Percentiles rank a stretch among this genome's conserved stretches.
Conservation (phyloP, 2,113 vertebrate genomes). For the Mormyrus iriodes region DNA sequence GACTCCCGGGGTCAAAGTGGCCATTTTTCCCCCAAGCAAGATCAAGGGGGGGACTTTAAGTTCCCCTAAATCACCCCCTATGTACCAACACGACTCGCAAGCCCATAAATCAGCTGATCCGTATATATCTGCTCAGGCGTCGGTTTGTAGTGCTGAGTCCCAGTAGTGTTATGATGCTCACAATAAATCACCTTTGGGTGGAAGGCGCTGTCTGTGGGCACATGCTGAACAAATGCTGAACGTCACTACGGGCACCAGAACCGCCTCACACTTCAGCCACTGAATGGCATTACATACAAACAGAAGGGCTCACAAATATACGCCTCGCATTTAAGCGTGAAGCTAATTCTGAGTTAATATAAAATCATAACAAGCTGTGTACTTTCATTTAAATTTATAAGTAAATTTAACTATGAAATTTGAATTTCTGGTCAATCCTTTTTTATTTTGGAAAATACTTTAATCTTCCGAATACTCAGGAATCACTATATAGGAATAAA, state of each 20-base stretch:
- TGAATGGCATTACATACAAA: neutral
- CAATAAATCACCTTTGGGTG: constrained; percentile 47
- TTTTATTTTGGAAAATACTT: neutral
- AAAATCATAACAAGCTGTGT: neutral
- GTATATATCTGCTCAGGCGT: constrained; percentile 49
- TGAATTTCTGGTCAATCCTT: neutral
- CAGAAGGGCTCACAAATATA: neutral
- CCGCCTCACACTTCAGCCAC: neutral
- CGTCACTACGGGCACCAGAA: neutral
- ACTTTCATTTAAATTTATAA: neutral
- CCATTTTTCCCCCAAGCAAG: constrained; percentile 29
- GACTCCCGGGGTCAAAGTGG: constrained; percentile 37
- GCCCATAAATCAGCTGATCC: constrained; percentile 13
- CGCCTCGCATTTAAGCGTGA: neutral
- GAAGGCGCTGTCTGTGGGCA: constrained; percentile 24
- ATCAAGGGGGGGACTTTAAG: constrained; percentile 41
- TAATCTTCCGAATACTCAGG: neutral
- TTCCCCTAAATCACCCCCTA: constrained; percentile 37
- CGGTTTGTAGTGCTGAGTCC: constrained; percentile 25
- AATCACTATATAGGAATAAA: neutral
- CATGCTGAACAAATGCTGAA: neutral
- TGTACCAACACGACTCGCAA: constrained; percentile 12
- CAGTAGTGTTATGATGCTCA: constrained; percentile 38
- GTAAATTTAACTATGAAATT: neutral
- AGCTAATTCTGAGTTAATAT: neutral